Base-by-base conservation (phyloP, 2,113 vertebrate genomes). In the Dipodomys ordii region DNA sequence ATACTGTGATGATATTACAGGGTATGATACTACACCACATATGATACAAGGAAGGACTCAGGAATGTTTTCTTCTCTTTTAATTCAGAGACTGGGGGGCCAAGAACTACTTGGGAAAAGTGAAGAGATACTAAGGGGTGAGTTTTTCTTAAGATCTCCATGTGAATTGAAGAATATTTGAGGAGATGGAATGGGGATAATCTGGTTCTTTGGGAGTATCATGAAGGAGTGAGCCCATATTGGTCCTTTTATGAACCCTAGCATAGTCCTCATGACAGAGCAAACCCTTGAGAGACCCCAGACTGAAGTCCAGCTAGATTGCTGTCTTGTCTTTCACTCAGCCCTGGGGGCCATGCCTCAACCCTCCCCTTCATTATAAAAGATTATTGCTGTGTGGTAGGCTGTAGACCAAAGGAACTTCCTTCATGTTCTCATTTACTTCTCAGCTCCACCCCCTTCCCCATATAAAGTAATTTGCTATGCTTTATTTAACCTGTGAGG, bases 61-160 rank as follows among this genome's bases (percentile, higher is more conserved):
- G 25, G 16, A n/a, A 86, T 13, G 10, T 67, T 80, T 76, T 94
- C 9, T 91, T 39, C 97, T 98, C 9, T 97, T 98, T 73, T 98
- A 98, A 94, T 97, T 98, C 96, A 97, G 98, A 97, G 98, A 98
- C 81, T 60, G 97, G 81, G 97, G 97, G 77, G 93, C 95, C 57
- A 57, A 57, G 53, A 57, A 57, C 53, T 57, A 57, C 53, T 57
- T 57, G 53, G 53, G 87, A 95, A 67, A 25, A 95, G 92, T 72
- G 49, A 10, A 76, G n/a, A 82, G 53, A 83, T 13, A 44, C 1
- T 30, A 78, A 18, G 15, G 72, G 7, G 11, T 77, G 5, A 18
- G 11, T 64, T 90, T 60, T 32, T 87, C 19, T 8, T 53, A 44
- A 28, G 25, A 49, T 0, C 9, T 60, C 3, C 23, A 12, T 7